Evolutionary conservation across 2,113 vertebrate genomes (phyloP).

Genomic region (Oryzias melastigma): DNA sequence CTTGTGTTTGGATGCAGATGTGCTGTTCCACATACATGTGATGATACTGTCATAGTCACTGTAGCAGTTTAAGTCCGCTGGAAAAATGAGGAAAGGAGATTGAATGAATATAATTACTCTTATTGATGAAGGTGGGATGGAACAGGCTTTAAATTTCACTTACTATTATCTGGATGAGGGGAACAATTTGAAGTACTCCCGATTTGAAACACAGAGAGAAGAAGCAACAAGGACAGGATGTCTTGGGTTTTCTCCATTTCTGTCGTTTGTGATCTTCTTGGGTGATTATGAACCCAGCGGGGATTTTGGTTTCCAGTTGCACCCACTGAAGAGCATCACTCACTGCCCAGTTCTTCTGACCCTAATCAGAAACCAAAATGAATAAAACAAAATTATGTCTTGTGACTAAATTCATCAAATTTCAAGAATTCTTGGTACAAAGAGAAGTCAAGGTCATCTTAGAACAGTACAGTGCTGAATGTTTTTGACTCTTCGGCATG

Average conservation of each 20-base stretch:
- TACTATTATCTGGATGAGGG: background rate
- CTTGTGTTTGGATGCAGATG: rapidly evolving
- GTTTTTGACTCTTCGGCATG: no score
- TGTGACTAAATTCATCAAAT: no score
- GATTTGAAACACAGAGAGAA: slow-evolving; percentile 1
- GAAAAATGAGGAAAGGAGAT: background rate
- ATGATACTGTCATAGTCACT: slow-evolving; percentile 36
- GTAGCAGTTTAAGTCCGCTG: slow-evolving; percentile 53
- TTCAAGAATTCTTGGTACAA: no score
- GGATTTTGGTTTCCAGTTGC: background rate
- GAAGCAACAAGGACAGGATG: background rate
- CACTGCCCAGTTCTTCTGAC: slow-evolving; percentile 8
- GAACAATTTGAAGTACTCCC: rapidly evolving
- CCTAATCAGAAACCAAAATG: background rate
- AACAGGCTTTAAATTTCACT: background rate
- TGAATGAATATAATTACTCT: rapidly evolving
- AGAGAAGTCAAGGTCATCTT: no score
- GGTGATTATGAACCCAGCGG: background rate
- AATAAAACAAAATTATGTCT: background rate
- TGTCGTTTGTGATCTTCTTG: background rate
- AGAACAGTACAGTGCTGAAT: no score
- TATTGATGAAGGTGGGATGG: background rate
- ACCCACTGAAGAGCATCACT: background rate
- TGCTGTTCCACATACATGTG: slow-evolving; percentile 47
- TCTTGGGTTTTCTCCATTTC: slow-evolving; percentile 27